Base-by-base conservation (phyloP, 2,888 invertebrate species). In the Volucella bombylans region DNA sequence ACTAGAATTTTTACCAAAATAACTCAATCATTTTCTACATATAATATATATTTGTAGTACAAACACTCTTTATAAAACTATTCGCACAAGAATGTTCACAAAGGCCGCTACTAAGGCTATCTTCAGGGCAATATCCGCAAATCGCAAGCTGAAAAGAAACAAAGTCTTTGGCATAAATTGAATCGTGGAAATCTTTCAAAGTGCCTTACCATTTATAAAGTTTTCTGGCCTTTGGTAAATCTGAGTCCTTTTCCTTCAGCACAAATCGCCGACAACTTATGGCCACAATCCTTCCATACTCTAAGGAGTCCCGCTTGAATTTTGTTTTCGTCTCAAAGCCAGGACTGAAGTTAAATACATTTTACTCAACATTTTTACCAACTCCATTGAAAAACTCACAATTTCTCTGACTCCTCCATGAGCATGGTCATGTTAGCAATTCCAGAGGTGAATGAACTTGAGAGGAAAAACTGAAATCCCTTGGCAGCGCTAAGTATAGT, bases 221-320 rank as follows among this genome's bases (percentile, higher is more conserved):
- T 1, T 41, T 59, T 14, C 23, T 73, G 0, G 82, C 79, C 8
- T 18, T 74, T 0, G 79, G 57, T 9, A 83, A 23, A 49, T 74
- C 59, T 4, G 73, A 45, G 18, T 83, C 82, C 2, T 73, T 59
- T 41, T 83, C 79, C 64, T 83, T 83, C 2, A 83, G 43, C 3
- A 83, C 61, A 49, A 83, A 83, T n/a, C 73, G 73, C 10, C 82
- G 82, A 45, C 82, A 83, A 4, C 82, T 83, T 45, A 15, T 18
- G 1, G 79, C 82, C 9, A 83, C 79, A 9, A 64, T 74, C 41
- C 47, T 64, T 3, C 57, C 82, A 52, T 83, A 83, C 39, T 79
- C 73, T 45, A 59, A 1, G 3, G 69, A 59, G 23, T 83, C 79
- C 1, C 79, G 82, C 11, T 38, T 8, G 10, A 83, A 83, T 12